Evolutionary conservation across 2,888 invertebrate species (phyloP).

Genomic region (Philopedon plagiatum): DNA sequence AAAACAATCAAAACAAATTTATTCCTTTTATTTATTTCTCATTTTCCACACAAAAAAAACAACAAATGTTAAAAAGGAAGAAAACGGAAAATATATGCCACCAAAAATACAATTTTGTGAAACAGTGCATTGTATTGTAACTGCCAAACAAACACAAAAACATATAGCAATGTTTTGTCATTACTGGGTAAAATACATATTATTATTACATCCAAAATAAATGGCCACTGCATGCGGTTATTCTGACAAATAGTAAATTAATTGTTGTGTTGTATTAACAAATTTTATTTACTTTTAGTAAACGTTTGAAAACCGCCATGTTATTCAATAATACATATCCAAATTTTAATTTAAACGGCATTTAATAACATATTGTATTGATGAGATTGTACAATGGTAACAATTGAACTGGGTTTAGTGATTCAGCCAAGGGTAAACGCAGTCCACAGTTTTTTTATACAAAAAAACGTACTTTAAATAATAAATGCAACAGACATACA

Average conservation of each 20-base stretch:
- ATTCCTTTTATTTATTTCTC: too few species aligned
- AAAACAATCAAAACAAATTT: too few species aligned
- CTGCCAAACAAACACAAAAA: constrained; percentile 20
- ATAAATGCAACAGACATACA: too few species aligned
- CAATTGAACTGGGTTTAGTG: background rate
- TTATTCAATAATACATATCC: constrained; percentile 20
- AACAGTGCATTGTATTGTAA: constrained; percentile 31
- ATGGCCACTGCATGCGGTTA: constrained; percentile 31
- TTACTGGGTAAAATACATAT: background rate
- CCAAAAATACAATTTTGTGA: too few species aligned
- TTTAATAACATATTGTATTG: constrained; percentile 4
- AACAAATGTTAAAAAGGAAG: too few species aligned
- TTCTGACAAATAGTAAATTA: constrained; percentile 37
- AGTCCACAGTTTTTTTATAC: too few species aligned
- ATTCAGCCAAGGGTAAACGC: too few species aligned
- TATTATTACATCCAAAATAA: constrained; percentile 32
- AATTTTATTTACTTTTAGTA: constrained; percentile 38
- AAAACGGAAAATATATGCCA: too few species aligned
- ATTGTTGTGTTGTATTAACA: constrained; percentile 37
- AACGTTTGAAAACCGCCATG: constrained; percentile 11
- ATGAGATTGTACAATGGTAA: background rate
- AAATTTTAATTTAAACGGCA: constrained; percentile 3
- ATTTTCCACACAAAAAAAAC: too few species aligned
- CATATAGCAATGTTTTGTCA: constrained; percentile 6
- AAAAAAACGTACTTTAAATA: too few species aligned